phyloP scores from a whole-genome alignment of 2,888 invertebrate genomes.

The Phaonia tiefii region DNA sequence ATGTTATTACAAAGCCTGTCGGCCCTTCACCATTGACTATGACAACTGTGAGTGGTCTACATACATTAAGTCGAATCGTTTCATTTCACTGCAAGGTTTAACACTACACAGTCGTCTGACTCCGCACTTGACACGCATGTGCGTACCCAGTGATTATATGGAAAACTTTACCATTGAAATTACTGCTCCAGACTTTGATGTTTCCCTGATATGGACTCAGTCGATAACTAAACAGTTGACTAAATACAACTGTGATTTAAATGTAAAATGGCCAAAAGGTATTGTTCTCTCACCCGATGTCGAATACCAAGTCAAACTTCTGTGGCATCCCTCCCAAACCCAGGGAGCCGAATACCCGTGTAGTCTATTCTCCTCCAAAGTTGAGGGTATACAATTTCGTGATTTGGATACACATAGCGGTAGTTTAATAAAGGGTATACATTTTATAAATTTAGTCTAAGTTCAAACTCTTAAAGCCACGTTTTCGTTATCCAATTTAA shows the following conservation, averaged over 20 bases:
- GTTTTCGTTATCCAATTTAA: neutral
- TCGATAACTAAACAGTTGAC: constrained; percentile 73
- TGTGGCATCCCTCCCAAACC: constrained; percentile 74
- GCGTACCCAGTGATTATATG: constrained; percentile 72
- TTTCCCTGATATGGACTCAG: constrained; percentile 73
- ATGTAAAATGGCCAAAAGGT: constrained; percentile 74
- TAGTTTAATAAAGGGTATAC: constrained; percentile 77
- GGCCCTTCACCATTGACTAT: constrained; percentile 76
- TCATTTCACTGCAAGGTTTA: constrained; percentile 77
- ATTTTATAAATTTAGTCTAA: constrained; percentile 76
- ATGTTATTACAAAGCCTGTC: constrained; percentile 78
- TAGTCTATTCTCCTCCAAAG: constrained; percentile 76
- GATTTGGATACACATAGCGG: constrained; percentile 75
- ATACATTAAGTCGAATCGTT: constrained; percentile 74
- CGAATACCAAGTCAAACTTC: constrained; percentile 76
- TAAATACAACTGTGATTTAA: constrained; percentile 79
- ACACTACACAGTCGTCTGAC: constrained; percentile 78
- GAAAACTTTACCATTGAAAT: constrained; percentile 77
- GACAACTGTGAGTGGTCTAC: constrained; percentile 74
- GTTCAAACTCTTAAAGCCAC: neutral
- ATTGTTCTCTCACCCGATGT: constrained; percentile 77
- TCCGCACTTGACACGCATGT: constrained; percentile 71
- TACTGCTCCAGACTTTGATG: constrained; percentile 61
- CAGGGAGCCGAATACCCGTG: constrained; percentile 80
- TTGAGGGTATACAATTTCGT: constrained; percentile 75